phyloP scores from a whole-genome alignment of 2,888 invertebrate species.

The Laothoe populi region DNA sequence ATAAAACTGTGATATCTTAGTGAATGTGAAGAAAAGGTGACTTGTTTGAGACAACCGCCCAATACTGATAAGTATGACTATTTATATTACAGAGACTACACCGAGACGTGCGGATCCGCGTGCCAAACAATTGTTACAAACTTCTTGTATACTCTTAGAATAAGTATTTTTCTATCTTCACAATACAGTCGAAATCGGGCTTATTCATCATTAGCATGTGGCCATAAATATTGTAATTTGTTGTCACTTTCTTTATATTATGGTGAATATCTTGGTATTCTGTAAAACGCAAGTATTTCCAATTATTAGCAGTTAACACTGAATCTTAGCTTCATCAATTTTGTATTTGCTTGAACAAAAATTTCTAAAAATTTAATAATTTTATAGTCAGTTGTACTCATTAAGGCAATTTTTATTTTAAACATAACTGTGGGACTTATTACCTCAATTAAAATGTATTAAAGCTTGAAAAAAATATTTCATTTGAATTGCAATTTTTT shows the following conservation, averaged over 20 bases:
- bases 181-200: conserved; percentile 7
- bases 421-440: no score
- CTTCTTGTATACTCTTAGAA: conserved; percentile 19
- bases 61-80: conserved; percentile 74
- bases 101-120: conserved; percentile 60
- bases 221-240: background rate
- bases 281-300: no score
- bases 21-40: conserved; percentile 62
- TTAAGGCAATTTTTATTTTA: no score
- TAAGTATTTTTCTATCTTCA: background rate
- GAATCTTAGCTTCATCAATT: no score
- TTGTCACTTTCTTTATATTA: background rate
- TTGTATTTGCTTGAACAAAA: no score
- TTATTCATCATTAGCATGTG: background rate
- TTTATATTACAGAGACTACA: conserved; percentile 76
- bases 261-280: no score
- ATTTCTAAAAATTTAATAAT: no score
- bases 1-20: conserved; percentile 51
- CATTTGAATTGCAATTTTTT: no score
- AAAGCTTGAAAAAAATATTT: no score
- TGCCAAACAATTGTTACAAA: conserved; percentile 56
- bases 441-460: no score
- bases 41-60: conserved; percentile 38
- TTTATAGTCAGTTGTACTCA: no score
- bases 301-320: no score